Base-by-base conservation (phyloP, 2,113 vertebrate genomes). In the Callipepla squamata region DNA sequence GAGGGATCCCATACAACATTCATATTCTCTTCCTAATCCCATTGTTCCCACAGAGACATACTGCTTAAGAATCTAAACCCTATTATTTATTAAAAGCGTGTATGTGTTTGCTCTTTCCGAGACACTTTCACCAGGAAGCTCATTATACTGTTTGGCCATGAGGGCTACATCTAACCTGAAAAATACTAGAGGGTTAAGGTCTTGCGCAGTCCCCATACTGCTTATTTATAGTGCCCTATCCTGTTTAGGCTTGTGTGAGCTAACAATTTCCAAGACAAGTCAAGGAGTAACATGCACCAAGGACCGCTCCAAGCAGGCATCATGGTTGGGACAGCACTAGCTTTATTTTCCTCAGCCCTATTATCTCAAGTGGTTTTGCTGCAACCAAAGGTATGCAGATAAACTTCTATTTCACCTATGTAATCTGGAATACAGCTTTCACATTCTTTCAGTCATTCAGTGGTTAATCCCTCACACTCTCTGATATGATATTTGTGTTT, bases 401-500 rank as follows among this genome's bases (percentile, higher is more conserved):
- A 19, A 77, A 17, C n/a, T 51, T 40, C 4, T 66, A 7, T 82
- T 95, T 76, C 0, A 0, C 63, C 28, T 78, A 59, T 22, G 28
- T 15, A 30, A 17, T 6, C 17, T 57, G 44, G 88, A 77, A 32
- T 7, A 59, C 20, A 34, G 28, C 19, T 7, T 72, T 67, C 22
- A 10, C 2, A 4, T 83, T 59, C 44, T 19, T 85, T 76, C 61
- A 75, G n/a, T 50, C 47, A 67, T 62, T 77, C 45, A 36, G 6
- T 11, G 2, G 0, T 70, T 74, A 77, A 74, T 7, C 1, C 4
- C 5, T 62, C 38, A 34, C 9, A 5, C 11, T 51, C 21, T 2
- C 14, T 63, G 21, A 84, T 92, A 67, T 19, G 12, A 3, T 48
- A 2, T 36, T 32, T 50, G 44, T 44, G 11, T 50, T 38, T 59